Percentiles rank a stretch among this genome's conserved stretches.
These are phyloP conservation scores for Diarsia dahlii DNA, from an alignment of 2,888 invertebrate genomes.

Conservation along the genomic window DNA sequence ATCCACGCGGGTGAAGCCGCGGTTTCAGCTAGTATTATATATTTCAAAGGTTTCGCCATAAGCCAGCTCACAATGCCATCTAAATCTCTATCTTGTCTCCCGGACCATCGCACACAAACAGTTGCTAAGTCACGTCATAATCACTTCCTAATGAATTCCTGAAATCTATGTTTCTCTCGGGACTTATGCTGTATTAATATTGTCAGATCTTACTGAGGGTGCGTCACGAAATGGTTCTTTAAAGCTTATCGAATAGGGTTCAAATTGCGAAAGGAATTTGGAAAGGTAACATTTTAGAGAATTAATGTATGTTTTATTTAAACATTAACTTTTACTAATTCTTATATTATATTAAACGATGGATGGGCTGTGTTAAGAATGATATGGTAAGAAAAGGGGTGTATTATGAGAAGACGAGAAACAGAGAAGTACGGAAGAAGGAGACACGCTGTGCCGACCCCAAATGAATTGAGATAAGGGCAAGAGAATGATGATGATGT, in stretches of 20 bases:
- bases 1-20: too few relatives aligned
- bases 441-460: too few relatives aligned
- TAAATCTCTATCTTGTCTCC: conserved; percentile 18
- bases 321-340: too few relatives aligned
- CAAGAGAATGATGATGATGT: too few relatives aligned
- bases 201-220: conserved; percentile 16
- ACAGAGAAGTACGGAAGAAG: too few relatives aligned
- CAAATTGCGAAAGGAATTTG: neutral
- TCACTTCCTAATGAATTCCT: conserved; percentile 46
- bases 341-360: too few relatives aligned
- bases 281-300: neutral
- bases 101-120: conserved; percentile 12
- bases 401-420: too few relatives aligned
- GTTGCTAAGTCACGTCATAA: conserved; percentile 33
- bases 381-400: too few relatives aligned
- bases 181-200: conserved; percentile 35
- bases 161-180: conserved; percentile 33
- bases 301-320: too few relatives aligned
- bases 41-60: neutral
- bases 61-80: neutral
- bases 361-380: too few relatives aligned
- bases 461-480: too few relatives aligned
- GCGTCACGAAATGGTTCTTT: neutral
- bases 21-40: neutral
- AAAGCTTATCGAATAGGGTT: neutral